Percentiles rank a stretch among this genome's conserved stretches.
Evolutionary conservation across 2,797 vertebrate species (phyloP).

Genomic region (Chloroceryle amazona): DNA sequence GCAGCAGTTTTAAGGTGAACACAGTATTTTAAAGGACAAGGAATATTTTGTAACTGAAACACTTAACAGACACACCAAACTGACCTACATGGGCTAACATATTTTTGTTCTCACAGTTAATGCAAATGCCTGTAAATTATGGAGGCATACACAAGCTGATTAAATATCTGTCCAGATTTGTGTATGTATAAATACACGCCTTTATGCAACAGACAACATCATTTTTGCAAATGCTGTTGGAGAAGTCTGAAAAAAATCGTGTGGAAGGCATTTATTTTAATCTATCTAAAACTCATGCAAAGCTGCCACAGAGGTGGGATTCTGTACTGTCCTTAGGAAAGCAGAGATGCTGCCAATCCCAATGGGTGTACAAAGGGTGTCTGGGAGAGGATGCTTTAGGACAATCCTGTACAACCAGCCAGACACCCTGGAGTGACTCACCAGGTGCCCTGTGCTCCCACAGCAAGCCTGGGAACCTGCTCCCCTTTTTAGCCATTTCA

Average conservation of each 20-base stretch:
- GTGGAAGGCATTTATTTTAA: constrained; percentile 8
- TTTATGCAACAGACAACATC: background rate
- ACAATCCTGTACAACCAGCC: constrained; percentile 18
- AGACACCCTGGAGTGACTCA: background rate
- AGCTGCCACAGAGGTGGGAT: background rate
- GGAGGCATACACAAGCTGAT: background rate
- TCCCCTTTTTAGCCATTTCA: background rate
- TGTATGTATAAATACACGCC: background rate
- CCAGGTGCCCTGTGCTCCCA: background rate
- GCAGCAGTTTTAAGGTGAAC: background rate
- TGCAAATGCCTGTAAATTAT: background rate
- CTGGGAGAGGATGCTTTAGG: background rate
- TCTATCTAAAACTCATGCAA: constrained; percentile 11
- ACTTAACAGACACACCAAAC: background rate
- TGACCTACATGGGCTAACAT: background rate
- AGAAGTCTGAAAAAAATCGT: constrained; percentile 7
- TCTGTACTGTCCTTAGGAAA: background rate
- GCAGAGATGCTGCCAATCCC: background rate
- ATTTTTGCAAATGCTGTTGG: constrained; percentile 10
- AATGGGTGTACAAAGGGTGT: background rate
- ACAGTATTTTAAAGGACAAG: background rate
- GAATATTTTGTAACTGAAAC: background rate
- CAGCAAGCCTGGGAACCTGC: background rate
- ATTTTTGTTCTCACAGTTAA: background rate
- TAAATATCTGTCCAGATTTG: background rate